Conservation (phyloP, 1,140 invertebrate genomes). For the Carposina sasakii region DNA sequence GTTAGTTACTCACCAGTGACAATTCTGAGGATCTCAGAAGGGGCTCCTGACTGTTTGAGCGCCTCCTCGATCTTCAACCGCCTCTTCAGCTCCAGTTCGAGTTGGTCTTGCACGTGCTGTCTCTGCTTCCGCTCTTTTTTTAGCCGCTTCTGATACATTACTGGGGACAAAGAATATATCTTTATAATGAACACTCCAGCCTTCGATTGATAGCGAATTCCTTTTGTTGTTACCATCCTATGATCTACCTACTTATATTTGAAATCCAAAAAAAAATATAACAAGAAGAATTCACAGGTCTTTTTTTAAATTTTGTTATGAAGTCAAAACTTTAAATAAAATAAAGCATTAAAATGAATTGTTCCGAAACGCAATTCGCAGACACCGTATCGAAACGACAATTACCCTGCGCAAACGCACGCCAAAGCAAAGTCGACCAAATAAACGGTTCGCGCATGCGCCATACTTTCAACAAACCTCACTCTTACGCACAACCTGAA, state of each 20-base stretch:
- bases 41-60: constrained; percentile 83
- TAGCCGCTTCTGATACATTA: constrained; percentile 88
- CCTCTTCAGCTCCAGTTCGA: constrained; percentile 85
- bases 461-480: constrained; percentile 28
- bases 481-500: constrained; percentile 27
- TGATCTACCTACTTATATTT: no score
- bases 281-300: no score
- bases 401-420: constrained; percentile 31
- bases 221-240: no score
- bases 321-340: no score
- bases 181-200: neutral
- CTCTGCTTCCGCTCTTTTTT: constrained; percentile 89
- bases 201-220: no score
- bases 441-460: constrained; percentile 38
- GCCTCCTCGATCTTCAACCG: constrained; percentile 85
- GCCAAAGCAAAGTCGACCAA: constrained; percentile 39
- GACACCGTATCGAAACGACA: constrained; percentile 45
- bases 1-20: constrained; percentile 78
- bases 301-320: no score
- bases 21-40: constrained; percentile 82
- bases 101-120: constrained; percentile 86
- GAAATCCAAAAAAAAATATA: no score
- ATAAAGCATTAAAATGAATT: no score
- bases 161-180: constrained; percentile 74
- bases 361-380: constrained; percentile 15